Evolutionary conservation across 2,797 vertebrate genomes (phyloP), one percentile per base, ranked within the genome.

Genomic region (Helostoma temminkii): DNA sequence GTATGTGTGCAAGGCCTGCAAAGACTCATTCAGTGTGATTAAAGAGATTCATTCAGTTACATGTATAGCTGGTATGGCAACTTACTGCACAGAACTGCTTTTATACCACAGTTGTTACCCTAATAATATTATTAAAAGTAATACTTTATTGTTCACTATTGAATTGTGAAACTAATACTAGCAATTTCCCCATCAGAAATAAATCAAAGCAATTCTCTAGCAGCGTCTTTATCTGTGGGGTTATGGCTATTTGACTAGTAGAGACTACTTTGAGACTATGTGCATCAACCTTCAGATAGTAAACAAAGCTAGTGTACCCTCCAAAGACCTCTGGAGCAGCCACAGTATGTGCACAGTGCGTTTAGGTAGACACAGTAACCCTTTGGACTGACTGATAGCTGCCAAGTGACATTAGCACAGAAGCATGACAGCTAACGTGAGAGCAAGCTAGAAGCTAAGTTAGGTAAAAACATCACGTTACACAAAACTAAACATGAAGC

Each of bases 361-460:
- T 74, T 37, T 10, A 36, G 53, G 41, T 4, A 18, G 47, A 42
- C 28, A 5, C 21, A 36, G 25, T 16, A 56, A 62, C 64, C 43
- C 46, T 19, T 16, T 3, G 22, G 47, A 32, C 41, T 30, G 64
- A 1, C 43, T 18, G 43, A 16, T 1, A 42, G 63, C 49, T 59
- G 45, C 47, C 25, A 36, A 52, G 22, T 66, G 75, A 82, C 77
- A 50, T 78, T 76, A 80, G 76, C 81, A 61, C 25, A 85, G 59
- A 47, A 71, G 53, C 21, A 11, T 70, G 67, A 80, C 67, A 82
- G 58, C 16, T 52, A 30, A 43, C 3, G 18, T 25, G 26, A 36
- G n/a, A 6, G 9, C 30, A 5, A 11, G 53, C 46, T n/a, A 9
- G 21, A 2, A 21, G 25, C 11, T 12, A 21, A 9, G 19, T 8